Evolutionary conservation across 1,140 invertebrate genomes (phyloP).

Genomic region (Saccostrea echinata): DNA sequence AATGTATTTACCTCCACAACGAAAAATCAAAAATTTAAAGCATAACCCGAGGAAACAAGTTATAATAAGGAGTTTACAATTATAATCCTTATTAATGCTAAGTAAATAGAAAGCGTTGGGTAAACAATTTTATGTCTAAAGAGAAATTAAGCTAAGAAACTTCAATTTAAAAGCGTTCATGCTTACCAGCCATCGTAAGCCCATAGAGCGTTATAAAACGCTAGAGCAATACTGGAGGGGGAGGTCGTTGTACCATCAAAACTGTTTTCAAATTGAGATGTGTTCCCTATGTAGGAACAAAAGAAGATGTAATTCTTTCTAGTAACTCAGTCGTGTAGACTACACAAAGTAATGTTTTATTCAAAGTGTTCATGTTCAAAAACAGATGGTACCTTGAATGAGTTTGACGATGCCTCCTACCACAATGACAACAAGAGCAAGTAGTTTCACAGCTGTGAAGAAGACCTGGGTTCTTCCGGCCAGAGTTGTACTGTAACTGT

Average conservation of each 20-base stretch:
- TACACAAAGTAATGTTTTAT: background rate
- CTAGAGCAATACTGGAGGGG: constrained; percentile 79
- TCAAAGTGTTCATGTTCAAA: background rate
- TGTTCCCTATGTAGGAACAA: constrained; percentile 70
- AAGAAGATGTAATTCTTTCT: background rate
- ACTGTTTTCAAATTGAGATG: constrained; percentile 79
- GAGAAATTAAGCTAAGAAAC: too few species aligned
- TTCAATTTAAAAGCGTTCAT: too few species aligned
- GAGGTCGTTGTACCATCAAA: constrained; percentile 77
- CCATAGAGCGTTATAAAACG: constrained; percentile 82
- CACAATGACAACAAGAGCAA: constrained; percentile 90
- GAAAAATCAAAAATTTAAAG: too few species aligned
- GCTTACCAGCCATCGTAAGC: constrained; percentile 82
- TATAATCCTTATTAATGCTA: too few species aligned
- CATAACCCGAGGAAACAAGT: too few species aligned
- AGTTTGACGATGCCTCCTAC: constrained; percentile 88
- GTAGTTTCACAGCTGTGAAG: constrained; percentile 94
- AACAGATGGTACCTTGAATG: constrained; percentile 81
- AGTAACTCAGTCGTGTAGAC: background rate
- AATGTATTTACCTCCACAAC: too few species aligned
- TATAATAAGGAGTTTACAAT: too few species aligned
- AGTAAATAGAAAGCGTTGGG: too few species aligned
- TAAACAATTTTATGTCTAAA: too few species aligned
- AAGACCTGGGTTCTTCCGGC: constrained; percentile 93
- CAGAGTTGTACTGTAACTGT: constrained; percentile 84